Base-by-base conservation (phyloP, 2,888 invertebrate species). In the Hydroisotoma schaefferi region DNA sequence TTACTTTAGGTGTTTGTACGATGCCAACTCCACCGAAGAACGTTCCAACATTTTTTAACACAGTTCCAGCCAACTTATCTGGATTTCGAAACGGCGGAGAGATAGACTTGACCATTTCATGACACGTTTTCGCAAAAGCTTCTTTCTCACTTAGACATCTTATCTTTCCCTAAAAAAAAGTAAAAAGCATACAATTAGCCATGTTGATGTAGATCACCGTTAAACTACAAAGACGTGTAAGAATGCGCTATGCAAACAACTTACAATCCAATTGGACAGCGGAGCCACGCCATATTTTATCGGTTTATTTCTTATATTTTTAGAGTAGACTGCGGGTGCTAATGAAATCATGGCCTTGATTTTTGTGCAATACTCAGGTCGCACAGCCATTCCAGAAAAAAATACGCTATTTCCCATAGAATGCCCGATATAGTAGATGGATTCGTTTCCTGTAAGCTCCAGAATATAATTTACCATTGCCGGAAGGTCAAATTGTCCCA, bases 321-420 rank as follows among this genome's bases (percentile, higher is more conserved):
- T 49, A 4, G 28, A 27, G 25, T 49, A 49, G 12, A 49, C 28
- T 4, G 49, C 5, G n/a, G 49, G 49, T 15, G 49, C 49, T 4
- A 49, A 20, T 4, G 49, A 27, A n/a, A 49, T 29, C 49, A 49
- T 49, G 18, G 20, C 49, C n/a, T 49, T 27, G 18, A 49, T 49
- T 22, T 49, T 49, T 6, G 49, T 27, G 28, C 28, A 27, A 10
- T 28, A 49, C 20, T 49, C 49, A 27, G 49, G 49, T 3, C 5
- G 26, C 6, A 49, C 8, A 28, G 28, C 6, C 28, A 49, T 28
- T 6, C 28, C 26, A 27, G 29, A n/a, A 27, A 49, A 49, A 29
- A 22, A 49, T 3, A 49, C 49, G 3, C 28, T 20, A 18, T 28
- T 27, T 23, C 49, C 49, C 49, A 49, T 49, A 5, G 49, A 49